Conservation (phyloP, 2,888 invertebrate species). For the Junonia oenone region DNA sequence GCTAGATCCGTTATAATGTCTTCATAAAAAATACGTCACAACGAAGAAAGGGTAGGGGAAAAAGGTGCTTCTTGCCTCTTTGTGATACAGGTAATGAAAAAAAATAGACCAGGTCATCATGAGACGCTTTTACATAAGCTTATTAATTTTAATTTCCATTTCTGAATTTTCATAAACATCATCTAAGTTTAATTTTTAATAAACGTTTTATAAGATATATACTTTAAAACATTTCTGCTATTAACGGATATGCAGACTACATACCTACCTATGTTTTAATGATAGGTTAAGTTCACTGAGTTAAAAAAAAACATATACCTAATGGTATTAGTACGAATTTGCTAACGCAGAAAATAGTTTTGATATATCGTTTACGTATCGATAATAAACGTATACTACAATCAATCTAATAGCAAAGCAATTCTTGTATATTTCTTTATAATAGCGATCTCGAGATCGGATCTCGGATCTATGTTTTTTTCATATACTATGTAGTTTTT, state of each 20-base stretch:
- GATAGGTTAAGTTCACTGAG: neutral
- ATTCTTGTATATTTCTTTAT: too few species aligned
- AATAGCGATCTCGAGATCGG: too few species aligned
- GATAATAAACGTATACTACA: too few species aligned
- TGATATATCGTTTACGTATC: neutral
- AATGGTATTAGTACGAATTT: neutral
- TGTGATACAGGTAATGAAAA: conserved; percentile 64
- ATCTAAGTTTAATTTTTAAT: neutral
- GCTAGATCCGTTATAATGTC: conserved; percentile 45
- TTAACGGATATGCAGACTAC: neutral
- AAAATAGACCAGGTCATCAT: conserved; percentile 54
- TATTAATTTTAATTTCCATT: conserved; percentile 48
- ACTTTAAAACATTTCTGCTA: neutral
- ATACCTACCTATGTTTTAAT: too few species aligned
- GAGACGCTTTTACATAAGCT: conserved; percentile 56
- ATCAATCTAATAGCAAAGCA: too few species aligned
- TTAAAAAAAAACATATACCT: neutral
- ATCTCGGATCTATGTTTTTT: too few species aligned
- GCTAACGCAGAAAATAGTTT: neutral
- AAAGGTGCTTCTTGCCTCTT: conserved; percentile 49
- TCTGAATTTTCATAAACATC: conserved; percentile 7
- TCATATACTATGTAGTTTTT: too few species aligned
- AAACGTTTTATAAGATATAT: neutral
- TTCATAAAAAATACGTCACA: conserved; percentile 49
- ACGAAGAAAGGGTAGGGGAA: conserved; percentile 44